Conservation (phyloP, 1,140 invertebrate genomes). For the Heliconius congener region DNA sequence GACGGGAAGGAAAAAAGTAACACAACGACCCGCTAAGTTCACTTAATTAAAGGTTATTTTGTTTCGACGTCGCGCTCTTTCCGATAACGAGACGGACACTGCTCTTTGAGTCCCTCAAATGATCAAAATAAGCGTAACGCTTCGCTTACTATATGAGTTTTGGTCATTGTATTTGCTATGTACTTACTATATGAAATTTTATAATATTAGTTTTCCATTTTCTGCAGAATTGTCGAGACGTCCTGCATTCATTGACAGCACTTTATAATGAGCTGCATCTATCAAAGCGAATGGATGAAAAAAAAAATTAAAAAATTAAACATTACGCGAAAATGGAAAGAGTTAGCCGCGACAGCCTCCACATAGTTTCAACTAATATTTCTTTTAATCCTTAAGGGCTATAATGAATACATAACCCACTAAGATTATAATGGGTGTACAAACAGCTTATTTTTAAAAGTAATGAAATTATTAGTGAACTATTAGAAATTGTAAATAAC, state of each 20-base stretch:
- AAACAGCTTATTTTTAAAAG: no score
- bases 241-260: no score
- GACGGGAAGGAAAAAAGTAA: constrained; percentile 8
- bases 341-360: no score
- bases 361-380: not conserved
- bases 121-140: not conserved
- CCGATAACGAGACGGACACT: not conserved
- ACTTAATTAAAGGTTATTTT: constrained; percentile 6
- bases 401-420: not conserved
- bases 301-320: no score
- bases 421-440: no score
- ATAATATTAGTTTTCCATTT: no score
- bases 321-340: no score
- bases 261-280: no score
- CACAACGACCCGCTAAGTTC: not conserved
- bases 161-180: not conserved
- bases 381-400: not conserved
- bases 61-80: not conserved
- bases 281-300: no score
- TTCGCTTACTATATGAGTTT: not conserved
- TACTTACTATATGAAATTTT: not conserved
- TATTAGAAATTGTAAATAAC: no score
- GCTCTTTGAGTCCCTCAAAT: not conserved
- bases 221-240: no score
- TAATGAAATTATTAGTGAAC: no score